Conservation (phyloP, 2,113 vertebrate genomes). For the Podarcis cretensis region DNA sequence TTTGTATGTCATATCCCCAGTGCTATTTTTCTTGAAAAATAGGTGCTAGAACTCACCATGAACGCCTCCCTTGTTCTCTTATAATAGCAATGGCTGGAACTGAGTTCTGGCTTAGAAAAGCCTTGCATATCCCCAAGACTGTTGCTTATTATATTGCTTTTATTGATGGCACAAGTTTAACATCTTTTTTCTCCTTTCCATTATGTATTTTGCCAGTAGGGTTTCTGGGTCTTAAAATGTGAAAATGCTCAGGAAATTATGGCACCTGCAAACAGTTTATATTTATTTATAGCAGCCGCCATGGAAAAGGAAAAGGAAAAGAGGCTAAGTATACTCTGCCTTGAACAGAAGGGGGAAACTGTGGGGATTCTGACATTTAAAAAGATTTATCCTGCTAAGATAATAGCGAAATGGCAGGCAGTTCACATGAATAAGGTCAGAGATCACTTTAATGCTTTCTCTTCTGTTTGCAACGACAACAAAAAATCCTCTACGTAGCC, state of each 20-base stretch:
- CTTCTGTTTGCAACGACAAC: constrained; percentile 16
- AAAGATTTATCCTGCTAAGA: constrained; percentile 56
- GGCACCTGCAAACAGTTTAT: constrained; percentile 18
- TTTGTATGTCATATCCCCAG: neutral
- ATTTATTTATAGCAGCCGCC: constrained; percentile 24
- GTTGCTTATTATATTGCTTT: constrained; percentile 51
- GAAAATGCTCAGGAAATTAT: constrained; percentile 35
- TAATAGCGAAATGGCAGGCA: constrained; percentile 57
- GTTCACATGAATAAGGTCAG: constrained; percentile 31
- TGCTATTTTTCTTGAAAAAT: no score
- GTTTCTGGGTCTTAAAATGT: constrained; percentile 50
- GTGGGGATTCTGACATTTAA: neutral
- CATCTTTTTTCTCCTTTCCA: constrained; percentile 44
- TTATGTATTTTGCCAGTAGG: neutral
- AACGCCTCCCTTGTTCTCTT: neutral
- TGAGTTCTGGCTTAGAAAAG: neutral
- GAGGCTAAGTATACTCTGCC: constrained; percentile 24
- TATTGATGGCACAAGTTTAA: constrained; percentile 47
- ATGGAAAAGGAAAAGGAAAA: constrained; percentile 30
- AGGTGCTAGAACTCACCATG: no score
- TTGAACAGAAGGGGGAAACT: neutral
- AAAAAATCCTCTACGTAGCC: constrained; percentile 22
- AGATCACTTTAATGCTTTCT: constrained; percentile 36
- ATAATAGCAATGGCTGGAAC: no score
- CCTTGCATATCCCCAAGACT: constrained; percentile 17